phyloP scores from a whole-genome alignment of 2,797 vertebrate genomes.

The Loriculus beryllinus region DNA sequence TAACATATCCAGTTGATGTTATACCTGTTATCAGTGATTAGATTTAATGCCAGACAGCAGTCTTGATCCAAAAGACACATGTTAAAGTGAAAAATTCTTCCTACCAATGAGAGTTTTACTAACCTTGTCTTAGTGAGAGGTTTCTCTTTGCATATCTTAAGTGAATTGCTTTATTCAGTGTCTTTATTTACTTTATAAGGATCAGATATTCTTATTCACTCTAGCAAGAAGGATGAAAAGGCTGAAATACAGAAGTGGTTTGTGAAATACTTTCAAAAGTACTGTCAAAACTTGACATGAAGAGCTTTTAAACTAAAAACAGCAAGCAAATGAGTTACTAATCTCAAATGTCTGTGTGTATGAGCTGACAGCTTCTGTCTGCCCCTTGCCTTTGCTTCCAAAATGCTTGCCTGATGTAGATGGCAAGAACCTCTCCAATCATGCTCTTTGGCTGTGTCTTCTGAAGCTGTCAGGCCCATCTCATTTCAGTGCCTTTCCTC shows the following conservation, averaged over 20 bases:
- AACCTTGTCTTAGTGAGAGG: not conserved
- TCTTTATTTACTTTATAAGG: not conserved
- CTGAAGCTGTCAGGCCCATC: constrained; percentile 53
- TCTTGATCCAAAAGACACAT: not conserved
- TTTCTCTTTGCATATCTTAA: not conserved
- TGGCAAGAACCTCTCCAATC: not conserved
- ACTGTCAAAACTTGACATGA: constrained; percentile 51
- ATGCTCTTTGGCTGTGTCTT: constrained; percentile 40
- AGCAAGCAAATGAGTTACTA: constrained; percentile 53
- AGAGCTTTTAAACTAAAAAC: constrained; percentile 33
- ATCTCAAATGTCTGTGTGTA: constrained; percentile 21
- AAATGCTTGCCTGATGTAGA: constrained; percentile 30
- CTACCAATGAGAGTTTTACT: not conserved
- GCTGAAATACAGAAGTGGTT: not conserved
- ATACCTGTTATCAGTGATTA: not conserved
- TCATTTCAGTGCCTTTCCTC: not conserved
- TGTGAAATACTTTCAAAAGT: constrained; percentile 18
- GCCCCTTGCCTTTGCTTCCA: constrained; percentile 34
- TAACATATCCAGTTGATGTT: not conserved
- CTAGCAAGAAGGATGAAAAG: not conserved
- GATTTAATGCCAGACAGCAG: not conserved
- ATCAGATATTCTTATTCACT: not conserved
- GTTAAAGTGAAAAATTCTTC: not conserved
- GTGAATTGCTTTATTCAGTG: not conserved
- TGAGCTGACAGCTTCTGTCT: constrained; percentile 53